phyloP scores from a whole-genome alignment of 2,113 vertebrate genomes.

The Fulmarus glacialis region DNA sequence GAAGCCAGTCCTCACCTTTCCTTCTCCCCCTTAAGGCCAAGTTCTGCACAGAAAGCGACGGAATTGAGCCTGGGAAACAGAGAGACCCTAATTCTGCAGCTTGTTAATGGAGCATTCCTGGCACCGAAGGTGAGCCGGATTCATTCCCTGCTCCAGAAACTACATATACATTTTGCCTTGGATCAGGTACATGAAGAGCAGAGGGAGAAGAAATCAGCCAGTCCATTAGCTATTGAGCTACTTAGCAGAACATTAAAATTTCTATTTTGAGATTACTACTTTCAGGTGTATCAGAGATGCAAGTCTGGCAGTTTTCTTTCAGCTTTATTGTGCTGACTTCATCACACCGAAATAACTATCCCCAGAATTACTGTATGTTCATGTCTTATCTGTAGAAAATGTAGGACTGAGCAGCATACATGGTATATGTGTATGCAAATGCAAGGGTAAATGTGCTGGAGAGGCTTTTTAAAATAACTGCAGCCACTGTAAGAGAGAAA shows the following conservation, averaged over 20 bases:
- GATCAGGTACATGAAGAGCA: not conserved
- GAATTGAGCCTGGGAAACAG: not conserved
- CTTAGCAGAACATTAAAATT: not conserved
- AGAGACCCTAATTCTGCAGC: not conserved
- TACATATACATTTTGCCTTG: not conserved
- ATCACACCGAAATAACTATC: not conserved
- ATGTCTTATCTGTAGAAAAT: not conserved
- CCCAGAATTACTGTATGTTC: not conserved
- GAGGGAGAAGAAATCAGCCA: slow-evolving; percentile 15
- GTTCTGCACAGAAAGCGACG: not conserved
- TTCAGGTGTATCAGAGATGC: not conserved
- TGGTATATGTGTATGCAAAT: not conserved
- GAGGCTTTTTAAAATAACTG: not conserved
- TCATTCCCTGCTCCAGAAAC: not conserved
- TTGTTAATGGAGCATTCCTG: not conserved
- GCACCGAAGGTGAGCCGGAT: not conserved
- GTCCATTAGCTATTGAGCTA: not conserved
- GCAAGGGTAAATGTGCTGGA: not conserved
- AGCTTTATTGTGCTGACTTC: not conserved
- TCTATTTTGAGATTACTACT: not conserved
- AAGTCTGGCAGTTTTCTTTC: slow-evolving; percentile 19
- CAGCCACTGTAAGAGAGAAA: not conserved
- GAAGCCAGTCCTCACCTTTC: not conserved
- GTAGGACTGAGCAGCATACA: not conserved
- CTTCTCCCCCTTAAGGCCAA: not conserved